phyloP scores from a whole-genome alignment of 2,888 invertebrate species.

The Nomada fucata region DNA sequence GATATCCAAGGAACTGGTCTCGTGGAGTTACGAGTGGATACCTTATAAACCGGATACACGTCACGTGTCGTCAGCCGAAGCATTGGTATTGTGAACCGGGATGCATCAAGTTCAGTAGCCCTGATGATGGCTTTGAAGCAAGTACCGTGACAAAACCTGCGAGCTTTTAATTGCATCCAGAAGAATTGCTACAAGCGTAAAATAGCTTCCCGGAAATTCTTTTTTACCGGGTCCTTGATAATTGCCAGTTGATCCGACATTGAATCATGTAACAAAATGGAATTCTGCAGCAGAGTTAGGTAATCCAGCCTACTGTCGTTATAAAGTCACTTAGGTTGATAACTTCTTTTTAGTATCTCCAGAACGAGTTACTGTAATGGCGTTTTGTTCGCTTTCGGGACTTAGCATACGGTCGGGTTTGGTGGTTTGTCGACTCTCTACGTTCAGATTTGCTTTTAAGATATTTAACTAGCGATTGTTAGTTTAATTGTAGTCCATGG shows the following conservation, averaged over 20 bases:
- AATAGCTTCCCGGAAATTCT: slow-evolving; percentile 6
- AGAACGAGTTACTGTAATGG: no score
- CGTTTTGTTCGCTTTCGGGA: no score
- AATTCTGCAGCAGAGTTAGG: neutral
- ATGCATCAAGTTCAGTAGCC: slow-evolving; percentile 65
- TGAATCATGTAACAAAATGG: neutral
- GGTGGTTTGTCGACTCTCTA: no score
- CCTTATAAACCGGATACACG: slow-evolving; percentile 66
- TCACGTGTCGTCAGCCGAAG: slow-evolving; percentile 59
- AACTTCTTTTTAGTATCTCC: no score
- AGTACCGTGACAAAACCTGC: slow-evolving; percentile 72
- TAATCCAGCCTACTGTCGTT: neutral
- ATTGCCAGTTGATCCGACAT: slow-evolving; percentile 1
- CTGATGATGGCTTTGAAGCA: slow-evolving; percentile 53
- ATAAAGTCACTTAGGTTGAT: neutral
- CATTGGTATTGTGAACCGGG: slow-evolving; percentile 45
- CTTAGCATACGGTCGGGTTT: no score
- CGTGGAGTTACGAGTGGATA: slow-evolving; percentile 61
- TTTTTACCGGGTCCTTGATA: neutral
- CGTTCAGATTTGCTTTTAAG: no score
- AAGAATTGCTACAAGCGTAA: slow-evolving; percentile 4
- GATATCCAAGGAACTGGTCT: slow-evolving; percentile 75
- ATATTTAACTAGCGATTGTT: no score
- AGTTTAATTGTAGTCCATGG: no score
- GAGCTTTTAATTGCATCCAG: slow-evolving; percentile 53